These are phyloP conservation scores for Caenorhabditis angaria DNA, from an alignment of 2,888 invertebrate species.

Conservation along the genomic window DNA sequence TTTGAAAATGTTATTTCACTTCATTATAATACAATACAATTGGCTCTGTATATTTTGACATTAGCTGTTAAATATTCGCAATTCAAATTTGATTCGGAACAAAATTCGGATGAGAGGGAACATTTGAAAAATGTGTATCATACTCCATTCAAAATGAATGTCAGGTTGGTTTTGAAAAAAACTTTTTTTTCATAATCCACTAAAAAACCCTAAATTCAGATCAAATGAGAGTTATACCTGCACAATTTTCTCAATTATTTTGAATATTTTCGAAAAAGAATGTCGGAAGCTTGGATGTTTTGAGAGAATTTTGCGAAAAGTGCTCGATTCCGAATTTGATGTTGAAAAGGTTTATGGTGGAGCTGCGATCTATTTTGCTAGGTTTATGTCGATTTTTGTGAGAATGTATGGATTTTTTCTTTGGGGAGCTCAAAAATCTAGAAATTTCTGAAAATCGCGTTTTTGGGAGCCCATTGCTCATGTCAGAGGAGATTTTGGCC, in stretches of 20 bases:
- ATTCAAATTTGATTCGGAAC: background rate
- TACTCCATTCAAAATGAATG: conserved; percentile 19
- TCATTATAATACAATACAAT: conserved; percentile 54
- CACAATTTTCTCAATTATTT: conserved; percentile 27
- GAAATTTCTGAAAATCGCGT: background rate
- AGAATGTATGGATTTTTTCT: conserved; percentile 18
- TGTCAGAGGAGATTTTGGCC: too few species aligned
- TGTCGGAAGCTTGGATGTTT: conserved; percentile 11
- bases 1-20: background rate
- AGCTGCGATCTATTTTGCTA: conserved; percentile 34
- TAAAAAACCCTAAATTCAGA: background rate
- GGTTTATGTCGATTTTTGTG: conserved; percentile 37
- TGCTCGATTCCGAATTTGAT: conserved; percentile 24
- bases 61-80: conserved; percentile 36
- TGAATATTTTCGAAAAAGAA: conserved; percentile 10
- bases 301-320: conserved; percentile 14
- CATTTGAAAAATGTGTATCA: conserved; percentile 17
- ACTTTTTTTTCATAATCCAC: background rate
- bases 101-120: background rate
- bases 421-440: too few species aligned
- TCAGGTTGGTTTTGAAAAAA: background rate
- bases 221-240: background rate
- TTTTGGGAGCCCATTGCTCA: background rate
- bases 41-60: conserved; percentile 59
- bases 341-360: conserved; percentile 37